These are phyloP conservation scores for Catonia carolina DNA, from an alignment of 2,888 invertebrate genomes.

Conservation along the genomic window DNA sequence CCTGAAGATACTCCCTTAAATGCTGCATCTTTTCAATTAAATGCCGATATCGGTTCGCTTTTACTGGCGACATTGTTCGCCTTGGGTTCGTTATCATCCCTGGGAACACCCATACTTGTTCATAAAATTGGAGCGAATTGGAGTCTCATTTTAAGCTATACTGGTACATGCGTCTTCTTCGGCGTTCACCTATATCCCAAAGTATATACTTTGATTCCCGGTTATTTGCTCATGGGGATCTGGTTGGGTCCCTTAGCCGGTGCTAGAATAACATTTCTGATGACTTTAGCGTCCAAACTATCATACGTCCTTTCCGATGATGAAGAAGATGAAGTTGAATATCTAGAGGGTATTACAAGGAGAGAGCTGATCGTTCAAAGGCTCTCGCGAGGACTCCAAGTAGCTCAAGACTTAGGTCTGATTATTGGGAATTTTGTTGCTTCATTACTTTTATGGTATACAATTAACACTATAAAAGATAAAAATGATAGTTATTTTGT, in stretches of 20 bases:
- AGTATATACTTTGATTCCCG: slow-evolving; percentile 49
- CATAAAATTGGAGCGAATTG: slow-evolving; percentile 45
- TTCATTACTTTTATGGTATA: slow-evolving; percentile 45
- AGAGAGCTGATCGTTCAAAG: slow-evolving; percentile 42
- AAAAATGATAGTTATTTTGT: slow-evolving; percentile 29
- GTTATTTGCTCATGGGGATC: slow-evolving; percentile 52
- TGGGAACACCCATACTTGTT: slow-evolving; percentile 48
- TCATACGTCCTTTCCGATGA: slow-evolving; percentile 44
- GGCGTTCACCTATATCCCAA: slow-evolving; percentile 53
- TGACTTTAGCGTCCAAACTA: slow-evolving; percentile 44
- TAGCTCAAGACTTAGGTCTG: slow-evolving; percentile 51
- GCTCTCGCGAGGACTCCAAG: slow-evolving; percentile 49
- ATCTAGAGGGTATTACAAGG: slow-evolving; percentile 25
- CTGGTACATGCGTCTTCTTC: slow-evolving; percentile 53
- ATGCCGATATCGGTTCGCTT: slow-evolving; percentile 48
- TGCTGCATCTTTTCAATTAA: slow-evolving; percentile 14
- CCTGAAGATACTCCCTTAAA: slow-evolving; percentile 9
- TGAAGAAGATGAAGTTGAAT: slow-evolving; percentile 42
- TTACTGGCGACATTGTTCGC: slow-evolving; percentile 56
- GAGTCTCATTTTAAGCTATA: slow-evolving; percentile 45
- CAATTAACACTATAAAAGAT: slow-evolving; percentile 32
- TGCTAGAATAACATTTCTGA: slow-evolving; percentile 41
- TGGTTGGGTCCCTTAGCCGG: slow-evolving; percentile 42
- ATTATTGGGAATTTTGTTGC: slow-evolving; percentile 50
- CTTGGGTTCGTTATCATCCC: slow-evolving; percentile 52